A percentile compares a stretch with the other conserved stretches of the same genome.
Conservation (phyloP, 1,140 invertebrate species). For the Trichogramma pretiosum region DNA sequence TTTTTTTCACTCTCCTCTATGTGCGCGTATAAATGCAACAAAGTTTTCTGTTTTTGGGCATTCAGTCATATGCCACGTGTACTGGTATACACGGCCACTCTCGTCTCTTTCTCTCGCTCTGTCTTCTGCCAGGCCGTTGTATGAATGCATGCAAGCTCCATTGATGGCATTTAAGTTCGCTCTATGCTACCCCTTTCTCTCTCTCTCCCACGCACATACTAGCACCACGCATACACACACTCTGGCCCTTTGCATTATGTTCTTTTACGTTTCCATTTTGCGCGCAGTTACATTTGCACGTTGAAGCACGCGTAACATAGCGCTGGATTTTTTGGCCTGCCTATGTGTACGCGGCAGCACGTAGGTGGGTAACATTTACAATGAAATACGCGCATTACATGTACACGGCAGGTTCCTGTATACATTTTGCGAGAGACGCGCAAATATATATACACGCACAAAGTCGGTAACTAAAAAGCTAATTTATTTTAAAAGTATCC, state of each 20-base stretch:
- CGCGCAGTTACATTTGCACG: slow-evolving; percentile 19
- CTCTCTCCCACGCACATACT: too few species aligned
- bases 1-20: slow-evolving; percentile 2
- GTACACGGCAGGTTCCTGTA: too few species aligned
- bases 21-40: slow-evolving; percentile 20
- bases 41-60: slow-evolving; percentile 38
- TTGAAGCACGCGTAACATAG: slow-evolving; percentile 35
- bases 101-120: neutral
- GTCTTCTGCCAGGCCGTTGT: too few species aligned
- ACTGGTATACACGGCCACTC: slow-evolving; percentile 7
- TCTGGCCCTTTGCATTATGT: too few species aligned
- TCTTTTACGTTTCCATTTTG: too few species aligned
- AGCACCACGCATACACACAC: too few species aligned
- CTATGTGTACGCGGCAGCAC: neutral
- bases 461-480: slow-evolving; percentile 44
- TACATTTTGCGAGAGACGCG: too few species aligned
- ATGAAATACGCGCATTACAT: too few species aligned
- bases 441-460: neutral
- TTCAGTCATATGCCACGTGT: slow-evolving; percentile 28
- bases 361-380: neutral
- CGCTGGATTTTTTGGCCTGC: slow-evolving; percentile 23
- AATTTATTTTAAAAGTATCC: slow-evolving; percentile 48
- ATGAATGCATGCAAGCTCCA: neutral
- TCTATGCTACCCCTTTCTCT: too few species aligned
- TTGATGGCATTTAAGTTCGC: neutral